Base-by-base conservation (phyloP, 92 coral and sea anemone genomes). In the Paragorgia papillata region DNA sequence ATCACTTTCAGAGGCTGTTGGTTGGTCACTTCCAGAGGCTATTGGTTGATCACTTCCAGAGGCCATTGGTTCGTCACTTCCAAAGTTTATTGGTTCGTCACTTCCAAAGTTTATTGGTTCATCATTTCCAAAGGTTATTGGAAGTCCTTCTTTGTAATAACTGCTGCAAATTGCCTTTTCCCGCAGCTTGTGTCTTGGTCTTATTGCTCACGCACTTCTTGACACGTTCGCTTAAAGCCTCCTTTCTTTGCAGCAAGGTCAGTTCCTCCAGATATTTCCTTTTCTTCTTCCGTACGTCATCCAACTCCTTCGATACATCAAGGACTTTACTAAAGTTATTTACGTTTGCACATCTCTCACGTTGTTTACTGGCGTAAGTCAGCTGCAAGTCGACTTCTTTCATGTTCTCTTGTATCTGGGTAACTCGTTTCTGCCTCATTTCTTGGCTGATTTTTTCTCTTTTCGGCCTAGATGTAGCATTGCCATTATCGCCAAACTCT, bases 291-390 rank as follows among this genome's bases (percentile, higher is more conserved):
- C n/a, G 62, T 60, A 83, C 31, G 20, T 76, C 87, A 55, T 75
- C 83, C 82, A 83, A 33, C 62, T 83, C 82, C 49, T 83, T 75
- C 57, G 87, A 83, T 40, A 76, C 60, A 32, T 83, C 82, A 63
- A 83, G 32, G 62, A 82, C 82, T 78, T 66, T 75, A 24, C 82
- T 83, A 61, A 75, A 83, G 67, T 76, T 76, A 41, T 75, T 75
- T 26, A 76, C 82, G 69, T 83, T 76, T 26, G 82, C 82, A 40
- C 82, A 76, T 39, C 37, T 76, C 37, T 76, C 74, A 37, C 82
- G 50, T 76, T 76, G 82, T 41, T 76, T 61, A 28, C 61, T 31
- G 12, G 61, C 58, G 43, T 40, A 76, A 53, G 58, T 61, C 50
- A 76, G 37, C 82, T 76, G 82, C 82, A 76, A 39, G 59, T 76